phyloP scores from a whole-genome alignment of 2,797 vertebrate genomes.

The Coilia nasus region DNA sequence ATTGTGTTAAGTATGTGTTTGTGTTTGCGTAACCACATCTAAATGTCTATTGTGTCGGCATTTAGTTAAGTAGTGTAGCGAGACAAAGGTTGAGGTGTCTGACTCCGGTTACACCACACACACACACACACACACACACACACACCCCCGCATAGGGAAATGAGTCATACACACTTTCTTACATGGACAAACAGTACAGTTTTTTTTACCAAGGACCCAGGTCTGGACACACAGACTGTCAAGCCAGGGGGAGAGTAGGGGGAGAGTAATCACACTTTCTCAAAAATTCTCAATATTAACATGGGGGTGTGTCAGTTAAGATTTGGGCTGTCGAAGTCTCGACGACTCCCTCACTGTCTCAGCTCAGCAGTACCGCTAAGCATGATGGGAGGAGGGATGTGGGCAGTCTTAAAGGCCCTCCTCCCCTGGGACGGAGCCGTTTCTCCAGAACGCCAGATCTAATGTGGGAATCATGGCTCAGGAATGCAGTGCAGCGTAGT shows the following conservation, averaged over 20 bases:
- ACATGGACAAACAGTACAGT: no score
- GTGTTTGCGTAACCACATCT: not conserved
- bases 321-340: not conserved
- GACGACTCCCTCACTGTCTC: not conserved
- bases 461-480: constrained; percentile 53
- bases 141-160: not conserved
- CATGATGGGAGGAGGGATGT: not conserved
- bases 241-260: not conserved
- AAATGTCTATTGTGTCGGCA: not conserved
- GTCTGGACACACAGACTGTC: not conserved
- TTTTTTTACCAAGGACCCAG: no score
- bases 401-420: not conserved
- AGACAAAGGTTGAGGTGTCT: not conserved
- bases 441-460: constrained; percentile 39
- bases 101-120: not conserved
- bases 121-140: not conserved
- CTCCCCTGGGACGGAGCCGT: constrained; percentile 60
- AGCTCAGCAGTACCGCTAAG: not conserved
- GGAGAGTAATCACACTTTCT: not conserved
- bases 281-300: not conserved
- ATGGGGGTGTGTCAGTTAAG: not conserved
- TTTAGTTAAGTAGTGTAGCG: not conserved
- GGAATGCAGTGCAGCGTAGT: constrained; percentile 53
- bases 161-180: no score
- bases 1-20: not conserved